Conservation (phyloP, 2,113 vertebrate species). For the Martes martes region DNA sequence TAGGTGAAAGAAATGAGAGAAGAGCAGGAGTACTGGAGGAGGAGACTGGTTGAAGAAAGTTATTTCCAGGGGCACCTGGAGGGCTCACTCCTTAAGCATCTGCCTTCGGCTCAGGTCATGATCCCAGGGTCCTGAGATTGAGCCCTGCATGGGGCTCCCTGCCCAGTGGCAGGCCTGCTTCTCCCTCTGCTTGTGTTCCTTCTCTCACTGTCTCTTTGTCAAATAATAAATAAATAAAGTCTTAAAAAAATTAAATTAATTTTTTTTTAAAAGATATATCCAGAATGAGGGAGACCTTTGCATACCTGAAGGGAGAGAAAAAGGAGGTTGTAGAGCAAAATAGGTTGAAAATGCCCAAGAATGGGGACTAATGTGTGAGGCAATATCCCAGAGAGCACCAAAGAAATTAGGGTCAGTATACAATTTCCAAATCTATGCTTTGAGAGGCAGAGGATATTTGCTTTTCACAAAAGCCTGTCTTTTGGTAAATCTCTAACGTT, state of each 20-base stretch:
- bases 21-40: not conserved
- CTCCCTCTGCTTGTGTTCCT: too few species aligned
- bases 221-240: too few species aligned
- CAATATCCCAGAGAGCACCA: not conserved
- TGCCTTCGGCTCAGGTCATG: too few species aligned
- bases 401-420: not conserved
- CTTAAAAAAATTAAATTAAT: too few species aligned
- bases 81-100: too few species aligned
- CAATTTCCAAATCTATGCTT: not conserved
- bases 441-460: not conserved
- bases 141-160: too few species aligned
- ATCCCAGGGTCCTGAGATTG: too few species aligned
- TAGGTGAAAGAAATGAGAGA: not conserved
- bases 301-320: not conserved
- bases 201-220: too few species aligned
- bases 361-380: not conserved
- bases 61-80: too few species aligned
- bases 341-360: not conserved
- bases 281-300: not conserved
- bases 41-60: not conserved
- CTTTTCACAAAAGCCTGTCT: not conserved
- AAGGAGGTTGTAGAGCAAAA: not conserved
- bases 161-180: too few species aligned
- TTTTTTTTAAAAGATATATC: not conserved
- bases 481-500: not conserved